Evolutionary conservation across 2,113 vertebrate genomes (phyloP).

Genomic region (Silurus glanis): DNA sequence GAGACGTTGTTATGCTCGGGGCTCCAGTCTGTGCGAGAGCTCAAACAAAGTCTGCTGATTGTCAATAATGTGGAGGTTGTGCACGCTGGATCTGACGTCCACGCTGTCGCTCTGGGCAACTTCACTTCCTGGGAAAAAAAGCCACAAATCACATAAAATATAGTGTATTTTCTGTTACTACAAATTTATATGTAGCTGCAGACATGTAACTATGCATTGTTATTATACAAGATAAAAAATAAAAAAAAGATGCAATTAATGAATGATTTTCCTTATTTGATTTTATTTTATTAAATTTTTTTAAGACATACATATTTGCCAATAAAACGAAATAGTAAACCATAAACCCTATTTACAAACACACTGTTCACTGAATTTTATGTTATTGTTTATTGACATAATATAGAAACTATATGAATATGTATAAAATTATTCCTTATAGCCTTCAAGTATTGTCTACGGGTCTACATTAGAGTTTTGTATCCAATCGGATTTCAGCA

Average conservation of each 20-base stretch:
- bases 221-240: neutral
- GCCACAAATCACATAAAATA: neutral
- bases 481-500: no score
- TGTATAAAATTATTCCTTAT: no score
- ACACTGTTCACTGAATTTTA: neutral
- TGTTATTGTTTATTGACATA: neutral
- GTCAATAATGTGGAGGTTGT: constrained; percentile 93
- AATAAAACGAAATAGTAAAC: neutral
- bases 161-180: neutral
- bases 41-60: constrained; percentile 97
- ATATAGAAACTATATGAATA: no score
- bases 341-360: neutral
- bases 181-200: neutral
- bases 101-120: constrained; percentile 83
- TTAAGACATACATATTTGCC: no score
- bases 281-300: no score
- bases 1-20: constrained; percentile 70
- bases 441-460: no score
- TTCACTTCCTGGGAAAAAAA: constrained; percentile 77
- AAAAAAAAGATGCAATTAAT: neutral
- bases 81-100: constrained; percentile 84
- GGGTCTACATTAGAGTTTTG: no score
- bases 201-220: neutral
- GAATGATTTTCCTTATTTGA: neutral
- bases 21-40: constrained; percentile 96